phyloP scores from a whole-genome alignment of 2,113 vertebrate species.

The Bambusicola thoracicus region DNA sequence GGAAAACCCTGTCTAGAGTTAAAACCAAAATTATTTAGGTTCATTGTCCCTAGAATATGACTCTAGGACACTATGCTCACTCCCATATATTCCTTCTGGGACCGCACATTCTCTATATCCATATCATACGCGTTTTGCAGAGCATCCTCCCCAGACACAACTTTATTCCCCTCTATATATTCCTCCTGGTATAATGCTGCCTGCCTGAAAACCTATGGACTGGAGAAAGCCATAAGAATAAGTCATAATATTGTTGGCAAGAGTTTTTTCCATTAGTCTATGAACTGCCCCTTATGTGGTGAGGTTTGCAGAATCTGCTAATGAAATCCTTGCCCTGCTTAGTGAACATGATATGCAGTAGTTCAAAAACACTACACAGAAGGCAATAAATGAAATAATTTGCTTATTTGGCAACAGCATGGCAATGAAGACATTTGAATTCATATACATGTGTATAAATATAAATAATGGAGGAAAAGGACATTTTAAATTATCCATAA shows the following conservation, averaged over 20 bases:
- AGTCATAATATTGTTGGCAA: neutral
- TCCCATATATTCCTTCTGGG: neutral
- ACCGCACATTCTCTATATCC: neutral
- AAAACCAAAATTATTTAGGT: neutral
- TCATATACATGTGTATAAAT: neutral
- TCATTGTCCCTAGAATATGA: neutral
- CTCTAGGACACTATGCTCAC: rapidly evolving
- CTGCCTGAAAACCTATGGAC: neutral
- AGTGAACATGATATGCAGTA: neutral
- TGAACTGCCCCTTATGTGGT: too few relatives aligned
- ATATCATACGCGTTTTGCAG: neutral
- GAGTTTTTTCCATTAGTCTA: neutral
- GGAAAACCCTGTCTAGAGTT: neutral
- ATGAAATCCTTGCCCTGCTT: neutral
- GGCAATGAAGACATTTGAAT: conserved; percentile 5
- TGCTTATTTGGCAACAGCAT: neutral
- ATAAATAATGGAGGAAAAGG: neutral
- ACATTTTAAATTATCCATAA: neutral
- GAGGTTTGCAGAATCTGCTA: neutral
- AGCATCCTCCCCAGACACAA: neutral
- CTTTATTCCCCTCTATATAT: neutral
- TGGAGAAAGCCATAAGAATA: neutral
- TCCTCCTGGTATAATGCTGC: neutral
- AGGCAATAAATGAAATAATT: neutral
- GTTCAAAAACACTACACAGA: neutral